A percentile compares a stretch with the other conserved stretches of the same genome.
phyloP scores from a whole-genome alignment of 2,113 vertebrate genomes.

The Pardalotus punctatus region DNA sequence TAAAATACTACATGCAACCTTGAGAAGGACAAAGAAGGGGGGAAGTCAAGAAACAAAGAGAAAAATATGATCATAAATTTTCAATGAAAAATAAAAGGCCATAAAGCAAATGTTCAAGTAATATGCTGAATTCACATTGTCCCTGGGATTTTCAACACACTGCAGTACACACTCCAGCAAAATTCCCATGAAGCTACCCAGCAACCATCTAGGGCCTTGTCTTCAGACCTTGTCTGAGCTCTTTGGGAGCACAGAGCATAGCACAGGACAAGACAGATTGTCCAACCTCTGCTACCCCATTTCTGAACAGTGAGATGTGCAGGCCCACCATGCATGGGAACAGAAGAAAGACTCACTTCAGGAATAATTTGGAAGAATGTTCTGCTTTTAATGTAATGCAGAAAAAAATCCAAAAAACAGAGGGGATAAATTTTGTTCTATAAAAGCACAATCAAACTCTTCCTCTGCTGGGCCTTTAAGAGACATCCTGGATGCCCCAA shows the following conservation, averaged over 20 bases:
- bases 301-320: neutral
- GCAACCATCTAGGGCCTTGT: neutral
- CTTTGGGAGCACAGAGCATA: neutral
- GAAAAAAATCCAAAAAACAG: neutral
- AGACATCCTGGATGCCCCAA: neutral
- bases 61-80: slow-evolving; percentile 16
- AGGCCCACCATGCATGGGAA: rapidly evolving
- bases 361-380: neutral
- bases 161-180: neutral
- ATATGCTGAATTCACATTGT: neutral
- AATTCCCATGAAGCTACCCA: neutral
- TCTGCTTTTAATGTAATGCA: neutral
- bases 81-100: neutral
- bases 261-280: neutral
- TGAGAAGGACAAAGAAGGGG: neutral
- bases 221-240: neutral
- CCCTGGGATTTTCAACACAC: neutral
- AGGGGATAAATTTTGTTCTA: neutral
- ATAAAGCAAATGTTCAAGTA: neutral
- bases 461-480: neutral
- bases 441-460: neutral
- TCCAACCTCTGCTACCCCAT: neutral
- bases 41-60: neutral
- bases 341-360: neutral
- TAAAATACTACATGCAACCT: neutral